Percentiles rank a stretch among this genome's conserved stretches.
Evolutionary conservation across 2,797 vertebrate genomes (phyloP).

Genomic region (Rousettus madagascariensis): DNA sequence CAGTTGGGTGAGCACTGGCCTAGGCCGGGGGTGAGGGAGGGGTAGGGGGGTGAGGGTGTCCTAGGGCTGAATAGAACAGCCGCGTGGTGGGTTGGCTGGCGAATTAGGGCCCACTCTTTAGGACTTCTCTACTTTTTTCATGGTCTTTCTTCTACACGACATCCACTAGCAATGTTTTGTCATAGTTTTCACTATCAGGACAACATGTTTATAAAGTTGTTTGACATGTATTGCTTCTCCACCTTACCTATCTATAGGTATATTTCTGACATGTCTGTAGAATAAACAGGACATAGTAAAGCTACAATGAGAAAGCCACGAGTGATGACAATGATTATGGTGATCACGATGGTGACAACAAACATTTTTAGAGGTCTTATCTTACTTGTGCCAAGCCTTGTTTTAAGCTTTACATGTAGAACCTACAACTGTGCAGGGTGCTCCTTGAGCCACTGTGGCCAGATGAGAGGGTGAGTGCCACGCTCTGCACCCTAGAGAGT

Average conservation of each 20-base stretch:
- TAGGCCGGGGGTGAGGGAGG: too few species aligned
- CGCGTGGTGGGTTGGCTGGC: not conserved
- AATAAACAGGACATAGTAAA: not conserved
- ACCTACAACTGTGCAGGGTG: too few species aligned
- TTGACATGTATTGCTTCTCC: not conserved
- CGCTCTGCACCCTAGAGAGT: not conserved
- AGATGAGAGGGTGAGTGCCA: not conserved
- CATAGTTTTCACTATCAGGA: not conserved
- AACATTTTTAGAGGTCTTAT: not conserved
- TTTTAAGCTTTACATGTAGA: not conserved
- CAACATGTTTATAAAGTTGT: not conserved
- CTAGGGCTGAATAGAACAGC: too few species aligned
- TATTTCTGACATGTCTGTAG: not conserved
- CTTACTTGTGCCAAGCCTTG: not conserved
- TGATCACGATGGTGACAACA: not conserved
- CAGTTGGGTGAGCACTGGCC: not conserved
- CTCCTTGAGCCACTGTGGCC: not conserved
- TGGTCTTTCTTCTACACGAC: not conserved
- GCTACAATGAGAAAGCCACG: not conserved
- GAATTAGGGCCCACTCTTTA: not conserved
- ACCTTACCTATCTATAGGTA: rapidly evolving
- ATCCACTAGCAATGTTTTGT: not conserved
- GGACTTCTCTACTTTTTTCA: not conserved
- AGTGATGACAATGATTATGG: not conserved
- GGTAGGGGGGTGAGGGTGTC: too few species aligned